Evolutionary conservation across 2,113 vertebrate genomes (phyloP), one percentile per base, ranked within the genome.

Genomic region (Grammomys surdaster): DNA sequence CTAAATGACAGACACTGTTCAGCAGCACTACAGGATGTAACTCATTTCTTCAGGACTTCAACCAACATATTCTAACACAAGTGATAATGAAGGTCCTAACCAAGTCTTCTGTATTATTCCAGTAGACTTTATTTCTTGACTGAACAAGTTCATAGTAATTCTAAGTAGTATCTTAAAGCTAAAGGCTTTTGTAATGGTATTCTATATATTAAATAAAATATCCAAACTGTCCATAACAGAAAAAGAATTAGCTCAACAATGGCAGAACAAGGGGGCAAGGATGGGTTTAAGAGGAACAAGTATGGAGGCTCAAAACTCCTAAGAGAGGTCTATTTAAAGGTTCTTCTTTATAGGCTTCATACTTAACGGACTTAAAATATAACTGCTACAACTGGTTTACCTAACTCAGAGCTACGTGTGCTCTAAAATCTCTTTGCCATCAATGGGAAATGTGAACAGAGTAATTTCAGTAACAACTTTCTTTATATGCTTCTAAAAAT

Each of bases 331-430:
- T 72, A 51, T 24, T 63, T 43, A 77, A 26, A 88, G 85, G 65
- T 58, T 89, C 19, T 10, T 70, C 16, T n/a, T 67, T 51, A 95
- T 1, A 93, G 11, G 48, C 9, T 70, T 76, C 48, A 60, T 54
- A 90, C 69, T 88, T 75, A 56, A 93, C n/a, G 90, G 69, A 80
- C 58, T 91, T 95, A 26, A 94, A 93, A 92, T 40, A 95, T 85
- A 90, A 82, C 24, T 89, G 60, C 56, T 87, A 67, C 63, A 90
- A 54, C 4, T 91, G 58, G 73, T 17, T 72, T 82, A 85, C 48
- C 72, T 87, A 94, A 72, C 14, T 89, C 33, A 93, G 95, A 95
- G 72, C n/a, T 94, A 92, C 51, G 33, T 78, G 80, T 89, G 91
- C 58, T 65, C 40, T 85, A 92, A 94, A 88, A 94, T 75, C 24